Evolutionary conservation across 2,113 vertebrate genomes (phyloP).

Genomic region (Psittacula cyanocephala): DNA sequence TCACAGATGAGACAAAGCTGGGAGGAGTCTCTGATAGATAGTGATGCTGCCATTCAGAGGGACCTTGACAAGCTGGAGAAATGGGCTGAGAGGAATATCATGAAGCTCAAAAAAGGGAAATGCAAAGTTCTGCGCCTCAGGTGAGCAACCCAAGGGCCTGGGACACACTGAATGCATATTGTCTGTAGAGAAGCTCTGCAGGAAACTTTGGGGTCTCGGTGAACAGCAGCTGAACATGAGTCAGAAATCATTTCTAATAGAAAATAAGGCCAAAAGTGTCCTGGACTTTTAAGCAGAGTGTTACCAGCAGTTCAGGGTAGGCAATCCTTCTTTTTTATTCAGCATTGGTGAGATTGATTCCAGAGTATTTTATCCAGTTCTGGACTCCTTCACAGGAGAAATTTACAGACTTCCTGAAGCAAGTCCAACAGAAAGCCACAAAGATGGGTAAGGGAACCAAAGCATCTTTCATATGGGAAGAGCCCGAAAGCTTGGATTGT

Average conservation of each 20-base stretch:
- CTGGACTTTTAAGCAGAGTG: neutral
- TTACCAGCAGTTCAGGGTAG: neutral
- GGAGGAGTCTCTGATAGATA: neutral
- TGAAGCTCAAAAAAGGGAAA: neutral
- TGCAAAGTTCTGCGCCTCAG: neutral
- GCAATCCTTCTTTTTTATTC: neutral
- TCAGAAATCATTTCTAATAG: neutral
- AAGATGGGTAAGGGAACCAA: neutral
- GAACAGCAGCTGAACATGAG: neutral
- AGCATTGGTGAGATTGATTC: neutral
- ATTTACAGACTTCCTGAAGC: neutral
- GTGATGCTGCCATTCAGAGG: neutral
- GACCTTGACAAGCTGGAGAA: neutral
- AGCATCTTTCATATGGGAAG: rapidly evolving
- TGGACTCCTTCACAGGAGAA: neutral
- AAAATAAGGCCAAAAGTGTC: neutral
- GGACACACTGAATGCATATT: neutral
- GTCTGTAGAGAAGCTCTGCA: neutral
- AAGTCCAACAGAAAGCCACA: neutral
- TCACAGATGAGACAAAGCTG: neutral
- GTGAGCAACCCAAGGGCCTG: neutral
- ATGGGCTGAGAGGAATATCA: neutral
- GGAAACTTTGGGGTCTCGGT: neutral
- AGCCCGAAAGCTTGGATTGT: neutral
- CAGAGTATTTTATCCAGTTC: neutral